phyloP scores from a whole-genome alignment of 2,888 invertebrate species.

The Ecliptopera silaceata region DNA sequence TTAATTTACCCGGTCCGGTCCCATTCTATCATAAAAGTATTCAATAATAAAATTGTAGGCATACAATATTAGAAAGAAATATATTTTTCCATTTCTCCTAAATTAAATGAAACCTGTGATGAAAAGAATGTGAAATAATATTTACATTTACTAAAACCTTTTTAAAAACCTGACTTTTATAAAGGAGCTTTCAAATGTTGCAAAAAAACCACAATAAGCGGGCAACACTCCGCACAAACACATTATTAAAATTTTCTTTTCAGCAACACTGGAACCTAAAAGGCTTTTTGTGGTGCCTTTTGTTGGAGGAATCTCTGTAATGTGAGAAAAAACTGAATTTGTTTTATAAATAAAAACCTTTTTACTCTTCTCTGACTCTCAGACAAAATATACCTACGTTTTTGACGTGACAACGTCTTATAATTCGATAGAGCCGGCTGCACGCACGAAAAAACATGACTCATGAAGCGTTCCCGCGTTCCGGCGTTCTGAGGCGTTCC shows the following conservation, averaged over 20 bases:
- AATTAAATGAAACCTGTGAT: neutral
- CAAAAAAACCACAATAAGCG: conserved; percentile 38
- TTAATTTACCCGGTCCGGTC: no score
- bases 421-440: no score
- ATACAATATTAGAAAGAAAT: no score
- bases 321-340: neutral
- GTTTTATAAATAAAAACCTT: neutral
- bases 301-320: conserved; percentile 14
- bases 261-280: conserved; percentile 27
- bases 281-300: conserved; percentile 23
- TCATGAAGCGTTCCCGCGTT: no score
- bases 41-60: no score
- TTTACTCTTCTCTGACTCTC: neutral
- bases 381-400: neutral
- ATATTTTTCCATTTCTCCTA: neutral
- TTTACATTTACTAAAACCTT: conserved; percentile 10
- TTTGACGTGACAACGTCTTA: no score
- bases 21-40: no score
- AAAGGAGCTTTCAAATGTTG: conserved; percentile 11
- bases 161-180: conserved; percentile 7
- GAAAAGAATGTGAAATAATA: conserved; percentile 1
- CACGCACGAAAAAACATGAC: no score
- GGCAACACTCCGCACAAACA: conserved; percentile 37
- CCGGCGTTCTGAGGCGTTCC: no score
- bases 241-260: conserved; percentile 43